Percentiles rank a stretch among this genome's conserved stretches.
Evolutionary conservation across 2,113 vertebrate genomes (phyloP).

Genomic region (Corythoichthys haematopterus): DNA sequence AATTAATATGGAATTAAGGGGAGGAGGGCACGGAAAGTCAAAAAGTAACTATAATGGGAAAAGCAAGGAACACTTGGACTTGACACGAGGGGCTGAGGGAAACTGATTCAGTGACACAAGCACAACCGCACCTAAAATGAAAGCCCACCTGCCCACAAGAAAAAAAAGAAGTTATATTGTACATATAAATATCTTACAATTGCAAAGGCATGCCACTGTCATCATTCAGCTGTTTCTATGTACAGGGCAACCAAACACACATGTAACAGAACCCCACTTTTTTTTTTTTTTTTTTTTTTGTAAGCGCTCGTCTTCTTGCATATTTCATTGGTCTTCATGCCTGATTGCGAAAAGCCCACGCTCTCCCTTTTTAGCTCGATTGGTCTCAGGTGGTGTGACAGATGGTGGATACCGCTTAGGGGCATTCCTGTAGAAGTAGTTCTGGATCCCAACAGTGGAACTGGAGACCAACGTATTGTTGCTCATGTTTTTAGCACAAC

Average conservation of each 20-base stretch:
- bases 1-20: no score
- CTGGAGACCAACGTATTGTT: constrained; percentile 38
- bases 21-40: no score
- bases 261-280: constrained; percentile 56
- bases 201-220: constrained; percentile 2
- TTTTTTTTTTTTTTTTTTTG: constrained; percentile 48
- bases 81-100: no score
- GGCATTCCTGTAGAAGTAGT: constrained; percentile 68
- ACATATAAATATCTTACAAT: background rate
- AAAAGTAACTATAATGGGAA: no score
- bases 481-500: constrained; percentile 34
- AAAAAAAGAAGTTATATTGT: background rate
- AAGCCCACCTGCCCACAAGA: no score
- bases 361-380: constrained; percentile 52
- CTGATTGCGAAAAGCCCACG: constrained; percentile 51
- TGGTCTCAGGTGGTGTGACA: constrained; percentile 66
- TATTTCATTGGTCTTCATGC: constrained; percentile 73
- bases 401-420: constrained; percentile 51
- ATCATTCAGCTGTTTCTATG: constrained; percentile 9
- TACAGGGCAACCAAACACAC: constrained; percentile 23
- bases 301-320: constrained; percentile 63
- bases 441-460: constrained; percentile 51
- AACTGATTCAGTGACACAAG: no score
- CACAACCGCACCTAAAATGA: no score
- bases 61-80: no score